Base-by-base conservation (phyloP, 2,888 invertebrate genomes). In the Pollenia angustigena region DNA sequence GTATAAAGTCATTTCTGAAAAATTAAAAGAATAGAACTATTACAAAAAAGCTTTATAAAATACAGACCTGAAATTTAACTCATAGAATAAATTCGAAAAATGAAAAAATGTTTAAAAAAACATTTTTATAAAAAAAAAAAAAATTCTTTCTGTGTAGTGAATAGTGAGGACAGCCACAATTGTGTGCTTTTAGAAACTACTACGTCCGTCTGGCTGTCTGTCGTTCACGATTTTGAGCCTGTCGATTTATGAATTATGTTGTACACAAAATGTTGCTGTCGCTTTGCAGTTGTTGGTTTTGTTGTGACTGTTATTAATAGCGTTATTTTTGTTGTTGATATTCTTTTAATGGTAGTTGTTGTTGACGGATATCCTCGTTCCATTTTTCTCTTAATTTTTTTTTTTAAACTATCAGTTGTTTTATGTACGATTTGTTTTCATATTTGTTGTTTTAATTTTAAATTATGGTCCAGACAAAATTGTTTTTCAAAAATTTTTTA, bases 341-440 rank as follows among this genome's bases (percentile, higher is more conserved):
- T 32, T 32, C 32, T 58, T 50, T 60, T 12, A 60, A 16, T 56
- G 18, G 48, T 60, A 66, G 14, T 68, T 11, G 12, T 62, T 56
- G 50, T 48, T 74, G 79, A 80, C 74, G 79, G 68, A 74, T 80
- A 84, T 80, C 79, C 84, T 84, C 74, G 84, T 84, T 84, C 84
- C 72, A 74, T 62, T 54, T 76, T 66, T 50, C 64, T n/a, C 72
- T 42, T 64, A 16, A 50, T 54, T 46, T n/a, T 23, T 54, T 52
- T 40, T n/a, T 60, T 60, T 60, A 1, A 69, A 60, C 71, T 74
- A 56, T 74, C 50, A 44, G 12, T 9, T 75, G 48, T 68, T 69
- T 52, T 11, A 69, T 69, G 52, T 52, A 32, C n/a, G 40, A 69
- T 69, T 69, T 62, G 52, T 82, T 69, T 75, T 54, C 18, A 44